phyloP scores from a whole-genome alignment of 1,140 invertebrate genomes.

The Berghia stephanieae region DNA sequence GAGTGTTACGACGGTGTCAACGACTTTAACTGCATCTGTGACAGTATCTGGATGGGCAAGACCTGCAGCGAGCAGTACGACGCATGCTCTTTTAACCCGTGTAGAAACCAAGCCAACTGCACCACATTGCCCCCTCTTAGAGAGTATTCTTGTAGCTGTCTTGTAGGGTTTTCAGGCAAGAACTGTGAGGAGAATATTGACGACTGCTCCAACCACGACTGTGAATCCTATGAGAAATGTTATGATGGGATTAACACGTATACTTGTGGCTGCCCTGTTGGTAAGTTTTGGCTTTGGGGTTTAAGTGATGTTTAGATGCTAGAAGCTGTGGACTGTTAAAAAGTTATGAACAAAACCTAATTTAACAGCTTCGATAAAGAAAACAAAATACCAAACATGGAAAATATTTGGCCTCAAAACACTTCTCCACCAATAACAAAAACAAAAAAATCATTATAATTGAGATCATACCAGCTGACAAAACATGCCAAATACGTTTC shows the following conservation, averaged over 20 bases:
- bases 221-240: conserved; percentile 35
- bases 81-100: conserved; percentile 67
- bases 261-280: conserved; percentile 46
- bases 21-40: conserved; percentile 70
- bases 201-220: conserved; percentile 43
- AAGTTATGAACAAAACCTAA: no score
- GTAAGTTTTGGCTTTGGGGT: conserved; percentile 25
- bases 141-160: conserved; percentile 52
- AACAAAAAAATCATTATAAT: no score
- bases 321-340: no score
- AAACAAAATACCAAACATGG: no score
- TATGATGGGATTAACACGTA: conserved; percentile 42
- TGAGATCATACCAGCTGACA: no score
- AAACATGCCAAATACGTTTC: no score
- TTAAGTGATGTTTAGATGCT: no score
- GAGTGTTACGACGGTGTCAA: conserved; percentile 78
- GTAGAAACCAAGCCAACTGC: conserved; percentile 51
- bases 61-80: conserved; percentile 89
- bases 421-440: no score
- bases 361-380: no score
- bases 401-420: no score
- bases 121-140: conserved; percentile 21
- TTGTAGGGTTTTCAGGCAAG: conserved; percentile 45
- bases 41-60: conserved; percentile 67
- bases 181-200: conserved; percentile 54